Evolutionary conservation across 1,140 invertebrate species (phyloP).

Genomic region (Cotesia typhae): DNA sequence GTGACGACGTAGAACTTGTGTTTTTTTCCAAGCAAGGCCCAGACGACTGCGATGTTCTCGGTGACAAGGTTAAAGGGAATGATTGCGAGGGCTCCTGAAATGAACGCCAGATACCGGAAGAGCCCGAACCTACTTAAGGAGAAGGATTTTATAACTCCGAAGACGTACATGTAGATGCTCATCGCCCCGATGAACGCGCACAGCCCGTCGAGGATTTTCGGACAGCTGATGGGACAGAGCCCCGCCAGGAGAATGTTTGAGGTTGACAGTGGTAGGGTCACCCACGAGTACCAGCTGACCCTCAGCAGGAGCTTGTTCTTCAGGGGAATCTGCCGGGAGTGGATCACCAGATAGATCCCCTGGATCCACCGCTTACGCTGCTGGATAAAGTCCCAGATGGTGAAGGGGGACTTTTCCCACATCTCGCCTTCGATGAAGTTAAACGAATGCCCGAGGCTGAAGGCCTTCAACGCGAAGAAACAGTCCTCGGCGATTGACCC

Average conservation of each 20-base stretch:
- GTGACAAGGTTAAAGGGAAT: constrained; percentile 93
- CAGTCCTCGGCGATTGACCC: constrained; percentile 98
- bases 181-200: constrained; percentile 91
- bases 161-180: constrained; percentile 96
- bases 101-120: constrained; percentile 80
- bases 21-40: constrained; percentile 91
- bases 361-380: constrained; percentile 97
- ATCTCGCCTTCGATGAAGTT: constrained; percentile 96
- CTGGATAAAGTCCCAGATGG: constrained; percentile 92
- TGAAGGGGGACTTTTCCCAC: constrained; percentile 98
- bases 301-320: constrained; percentile 84
- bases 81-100: constrained; percentile 84
- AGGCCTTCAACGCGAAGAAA: constrained; percentile 95
- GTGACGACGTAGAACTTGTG: constrained; percentile 96
- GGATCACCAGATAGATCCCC: constrained; percentile 94
- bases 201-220: constrained; percentile 81
- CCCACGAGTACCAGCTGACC: constrained; percentile 94
- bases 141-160: constrained; percentile 95
- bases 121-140: constrained; percentile 86
- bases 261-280: constrained; percentile 90
- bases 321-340: constrained; percentile 85
- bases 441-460: constrained; percentile 84
- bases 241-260: constrained; percentile 87
- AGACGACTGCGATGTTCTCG: constrained; percentile 93
- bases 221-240: constrained; percentile 88